phyloP scores from a whole-genome alignment of 37 sponge, comb jelly and placozoan species.

The Crambe crambe region DNA sequence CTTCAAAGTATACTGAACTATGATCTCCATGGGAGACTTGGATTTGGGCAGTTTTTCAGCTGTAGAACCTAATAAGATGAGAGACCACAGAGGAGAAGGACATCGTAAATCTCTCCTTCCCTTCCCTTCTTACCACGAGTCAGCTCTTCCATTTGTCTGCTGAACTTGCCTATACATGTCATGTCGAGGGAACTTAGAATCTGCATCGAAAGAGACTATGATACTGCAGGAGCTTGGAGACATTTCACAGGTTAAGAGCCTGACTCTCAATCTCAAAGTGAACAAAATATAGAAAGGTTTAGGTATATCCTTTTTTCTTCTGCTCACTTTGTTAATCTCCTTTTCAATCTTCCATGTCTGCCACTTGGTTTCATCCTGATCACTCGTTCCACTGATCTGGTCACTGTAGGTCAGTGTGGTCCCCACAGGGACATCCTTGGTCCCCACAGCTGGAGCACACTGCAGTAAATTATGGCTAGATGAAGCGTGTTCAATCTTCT shows the following conservation, averaged over 20 bases:
- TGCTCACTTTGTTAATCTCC: not conserved
- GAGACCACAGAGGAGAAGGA: not conserved
- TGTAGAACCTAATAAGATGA: slow-evolving; percentile 4
- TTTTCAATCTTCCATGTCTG: slow-evolving; percentile 14
- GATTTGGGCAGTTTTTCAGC: not conserved
- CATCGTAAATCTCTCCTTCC: not conserved
- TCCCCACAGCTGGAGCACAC: too few relatives aligned
- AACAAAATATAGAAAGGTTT: too few relatives aligned
- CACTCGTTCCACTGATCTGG: not conserved
- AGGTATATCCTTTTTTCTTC: too few relatives aligned
- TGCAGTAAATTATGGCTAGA: too few relatives aligned
- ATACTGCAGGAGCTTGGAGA: too few relatives aligned
- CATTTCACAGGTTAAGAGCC: too few relatives aligned
- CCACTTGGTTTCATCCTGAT: slow-evolving; percentile 8
- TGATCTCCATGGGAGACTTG: not conserved
- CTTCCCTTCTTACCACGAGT: not conserved
- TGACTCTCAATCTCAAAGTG: too few relatives aligned
- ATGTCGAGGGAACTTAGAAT: not conserved
- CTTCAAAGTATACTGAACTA: not conserved
- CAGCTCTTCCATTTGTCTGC: not conserved
- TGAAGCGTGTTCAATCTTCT: too few relatives aligned
- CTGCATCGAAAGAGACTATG: not conserved
- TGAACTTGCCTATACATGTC: not conserved
- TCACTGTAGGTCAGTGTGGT: not conserved
- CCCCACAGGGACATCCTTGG: not conserved